A percentile compares a stretch with the other conserved stretches of the same genome.
Conservation (phyloP, 2,888 invertebrate species). For the Tenthredo mesomela region DNA sequence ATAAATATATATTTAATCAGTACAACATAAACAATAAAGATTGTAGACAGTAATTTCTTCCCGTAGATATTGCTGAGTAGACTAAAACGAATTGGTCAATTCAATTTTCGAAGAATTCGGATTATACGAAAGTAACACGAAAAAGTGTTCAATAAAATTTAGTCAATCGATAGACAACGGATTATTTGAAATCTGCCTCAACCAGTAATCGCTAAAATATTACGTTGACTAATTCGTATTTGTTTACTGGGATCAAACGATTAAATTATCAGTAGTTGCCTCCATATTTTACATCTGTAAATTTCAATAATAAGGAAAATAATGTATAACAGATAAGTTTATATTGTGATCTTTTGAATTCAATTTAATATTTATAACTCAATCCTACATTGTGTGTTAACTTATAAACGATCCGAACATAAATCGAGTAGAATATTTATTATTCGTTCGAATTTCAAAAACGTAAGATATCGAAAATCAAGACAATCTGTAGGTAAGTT, state of each 20-base stretch:
- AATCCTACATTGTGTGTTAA: not conserved
- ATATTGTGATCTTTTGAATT: not conserved
- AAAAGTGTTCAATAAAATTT: not conserved
- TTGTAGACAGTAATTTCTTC: not conserved
- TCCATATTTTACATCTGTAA: not conserved
- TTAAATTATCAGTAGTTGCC: not conserved
- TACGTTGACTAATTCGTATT: not conserved
- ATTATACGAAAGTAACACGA: not conserved
- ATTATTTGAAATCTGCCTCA: not conserved
- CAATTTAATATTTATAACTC: not conserved
- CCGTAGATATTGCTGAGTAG: not conserved
- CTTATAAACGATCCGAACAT: too few species aligned
- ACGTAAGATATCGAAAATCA: not conserved
- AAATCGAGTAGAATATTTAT: not conserved
- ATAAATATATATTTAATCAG: not conserved
- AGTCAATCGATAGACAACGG: not conserved
- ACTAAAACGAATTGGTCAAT: not conserved
- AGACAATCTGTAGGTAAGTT: not conserved
- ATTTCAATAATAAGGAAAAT: not conserved
- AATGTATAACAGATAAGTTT: not conserved
- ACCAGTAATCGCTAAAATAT: not conserved
- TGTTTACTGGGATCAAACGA: not conserved
- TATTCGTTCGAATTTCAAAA: conserved; percentile 16
- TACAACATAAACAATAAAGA: not conserved
- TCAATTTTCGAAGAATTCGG: not conserved